A percentile compares a stretch with the other conserved stretches of the same genome.
Conservation (phyloP, 1,140 invertebrate genomes). For the Palaemon carinicauda region DNA sequence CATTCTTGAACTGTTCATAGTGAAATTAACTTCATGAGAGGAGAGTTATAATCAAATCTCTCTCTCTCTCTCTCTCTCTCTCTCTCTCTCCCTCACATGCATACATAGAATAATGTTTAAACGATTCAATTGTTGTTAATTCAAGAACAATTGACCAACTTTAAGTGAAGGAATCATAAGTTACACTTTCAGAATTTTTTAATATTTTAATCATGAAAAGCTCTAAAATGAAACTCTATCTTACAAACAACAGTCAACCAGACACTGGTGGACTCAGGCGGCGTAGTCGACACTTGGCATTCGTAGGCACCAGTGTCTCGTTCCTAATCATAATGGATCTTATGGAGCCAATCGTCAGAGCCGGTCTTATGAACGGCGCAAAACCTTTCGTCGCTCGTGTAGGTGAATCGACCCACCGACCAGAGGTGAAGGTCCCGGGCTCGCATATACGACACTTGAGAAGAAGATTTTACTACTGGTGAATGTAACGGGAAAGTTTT, state of each 20-base stretch:
- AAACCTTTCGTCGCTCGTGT: conserved; percentile 82
- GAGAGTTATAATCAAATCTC: too few species aligned
- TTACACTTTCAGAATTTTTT: too few species aligned
- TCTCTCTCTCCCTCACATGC: too few species aligned
- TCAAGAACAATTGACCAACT: too few species aligned
- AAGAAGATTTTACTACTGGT: conserved; percentile 2
- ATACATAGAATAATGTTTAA: too few species aligned
- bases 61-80: too few species aligned
- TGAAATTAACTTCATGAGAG: too few species aligned
- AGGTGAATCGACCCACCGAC: conserved; percentile 75
- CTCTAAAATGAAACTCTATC: conserved; percentile 63
- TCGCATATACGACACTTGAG: conserved; percentile 64
- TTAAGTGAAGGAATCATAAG: too few species aligned
- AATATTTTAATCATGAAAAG: too few species aligned
- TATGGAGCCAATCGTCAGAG: conserved; percentile 71
- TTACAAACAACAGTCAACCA: conserved; percentile 83
- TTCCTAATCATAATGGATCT: conserved; percentile 76
- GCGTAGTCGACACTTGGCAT: conserved; percentile 87
- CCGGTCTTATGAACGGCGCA: conserved; percentile 68
- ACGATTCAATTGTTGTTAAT: too few species aligned
- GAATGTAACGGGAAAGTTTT: neutral
- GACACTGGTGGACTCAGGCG: conserved; percentile 80
- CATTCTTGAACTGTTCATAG: too few species aligned
- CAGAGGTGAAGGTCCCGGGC: conserved; percentile 63
- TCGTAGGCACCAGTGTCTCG: conserved; percentile 88